A percentile compares a stretch with the other conserved stretches of the same genome.
These are phyloP conservation scores for Zootermopsis nevadensis DNA, from an alignment of 2,888 invertebrate genomes.

Conservation along the genomic window DNA sequence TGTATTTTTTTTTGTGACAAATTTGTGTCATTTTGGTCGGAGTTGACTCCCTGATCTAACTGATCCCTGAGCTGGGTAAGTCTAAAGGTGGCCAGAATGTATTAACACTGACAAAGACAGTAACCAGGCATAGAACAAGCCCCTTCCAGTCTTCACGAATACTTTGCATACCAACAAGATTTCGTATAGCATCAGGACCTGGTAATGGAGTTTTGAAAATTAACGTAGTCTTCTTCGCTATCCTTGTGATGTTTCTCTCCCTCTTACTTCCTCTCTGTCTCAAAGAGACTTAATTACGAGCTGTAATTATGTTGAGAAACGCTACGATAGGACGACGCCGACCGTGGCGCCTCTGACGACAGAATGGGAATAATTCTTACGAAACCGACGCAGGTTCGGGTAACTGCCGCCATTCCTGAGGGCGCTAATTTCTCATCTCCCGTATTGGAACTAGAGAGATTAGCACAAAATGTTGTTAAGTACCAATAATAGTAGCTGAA, in stretches of 20 bases:
- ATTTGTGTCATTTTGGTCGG: too few relatives aligned
- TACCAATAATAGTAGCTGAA: background rate
- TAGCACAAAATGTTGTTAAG: background rate
- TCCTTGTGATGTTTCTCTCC: conserved; percentile 29
- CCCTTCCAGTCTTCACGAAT: background rate
- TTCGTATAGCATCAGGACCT: background rate
- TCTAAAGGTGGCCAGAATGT: too few relatives aligned
- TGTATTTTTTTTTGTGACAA: too few relatives aligned
- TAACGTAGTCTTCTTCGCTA: conserved; percentile 16
- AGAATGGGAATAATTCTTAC: conserved; percentile 34
- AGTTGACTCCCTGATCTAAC: too few relatives aligned
- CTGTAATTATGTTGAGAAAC: conserved; percentile 31
- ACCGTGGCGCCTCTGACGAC: background rate
- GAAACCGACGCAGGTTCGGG: background rate
- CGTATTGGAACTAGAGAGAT: background rate
- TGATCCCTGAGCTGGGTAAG: too few relatives aligned
- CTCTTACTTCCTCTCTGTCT: conserved; percentile 33
- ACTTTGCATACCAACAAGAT: conserved; percentile 23
- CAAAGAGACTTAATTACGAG: conserved; percentile 40
- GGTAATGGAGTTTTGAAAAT: conserved; percentile 40
- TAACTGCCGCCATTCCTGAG: background rate
- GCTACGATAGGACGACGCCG: background rate
- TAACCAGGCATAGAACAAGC: background rate
- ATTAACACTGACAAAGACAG: background rate
- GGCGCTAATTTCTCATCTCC: conserved; percentile 20